phyloP scores from a whole-genome alignment of 2,888 invertebrate species.

The Anoncus sp. region DNA sequence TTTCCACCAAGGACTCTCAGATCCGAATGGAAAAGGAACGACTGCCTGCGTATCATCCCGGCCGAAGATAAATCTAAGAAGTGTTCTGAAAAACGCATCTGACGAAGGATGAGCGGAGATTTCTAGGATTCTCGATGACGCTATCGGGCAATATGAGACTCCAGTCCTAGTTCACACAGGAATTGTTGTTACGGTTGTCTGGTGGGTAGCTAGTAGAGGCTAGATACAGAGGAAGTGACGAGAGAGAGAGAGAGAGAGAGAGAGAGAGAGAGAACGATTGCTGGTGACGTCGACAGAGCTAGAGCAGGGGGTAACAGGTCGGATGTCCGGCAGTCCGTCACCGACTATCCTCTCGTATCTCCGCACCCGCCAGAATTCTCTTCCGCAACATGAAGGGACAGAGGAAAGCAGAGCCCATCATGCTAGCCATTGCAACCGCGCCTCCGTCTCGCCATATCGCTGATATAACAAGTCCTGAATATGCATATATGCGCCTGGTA shows the following conservation, averaged over 20 bases:
- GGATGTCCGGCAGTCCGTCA: conserved; percentile 83
- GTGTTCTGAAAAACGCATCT: background rate
- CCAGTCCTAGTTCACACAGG: background rate
- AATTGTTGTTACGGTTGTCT: conserved; percentile 68
- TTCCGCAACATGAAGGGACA: conserved; percentile 63
- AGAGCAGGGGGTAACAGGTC: conserved; percentile 80
- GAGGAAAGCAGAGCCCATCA: conserved; percentile 63
- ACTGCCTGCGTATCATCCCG: background rate
- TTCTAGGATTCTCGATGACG: background rate
- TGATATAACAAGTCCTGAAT: conserved; percentile 80
- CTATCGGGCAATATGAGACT: background rate
- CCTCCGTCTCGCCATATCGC: conserved; percentile 74
- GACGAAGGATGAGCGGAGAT: background rate
- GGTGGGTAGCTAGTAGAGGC: conserved; percentile 52
- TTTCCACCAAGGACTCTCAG: background rate
- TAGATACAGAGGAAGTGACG: conserved; percentile 61
- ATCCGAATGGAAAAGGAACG: background rate
- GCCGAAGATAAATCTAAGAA: background rate
- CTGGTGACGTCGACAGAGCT: conserved; percentile 55
- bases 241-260: conserved; percentile 58
- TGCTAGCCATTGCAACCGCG: conserved; percentile 57
- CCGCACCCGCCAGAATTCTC: conserved; percentile 75
- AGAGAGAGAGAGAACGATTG: conserved; percentile 61
- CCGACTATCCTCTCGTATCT: conserved; percentile 79
- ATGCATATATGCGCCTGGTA: conserved; percentile 77